Conservation (phyloP, 1,140 invertebrate species). For the Holcopasites calliopsidis region DNA sequence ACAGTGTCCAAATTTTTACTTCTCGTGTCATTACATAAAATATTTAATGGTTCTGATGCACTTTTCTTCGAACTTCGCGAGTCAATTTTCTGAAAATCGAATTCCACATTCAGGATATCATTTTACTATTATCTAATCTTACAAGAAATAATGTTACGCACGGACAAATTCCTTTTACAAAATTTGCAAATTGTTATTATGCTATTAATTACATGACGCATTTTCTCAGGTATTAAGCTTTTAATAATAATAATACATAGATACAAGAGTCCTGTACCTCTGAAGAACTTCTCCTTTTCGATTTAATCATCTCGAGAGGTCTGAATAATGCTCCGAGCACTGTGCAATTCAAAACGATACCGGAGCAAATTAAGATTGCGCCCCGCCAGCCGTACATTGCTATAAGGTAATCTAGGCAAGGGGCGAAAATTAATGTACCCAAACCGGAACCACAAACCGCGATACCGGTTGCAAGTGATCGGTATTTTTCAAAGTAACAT, state of each 20-base stretch:
- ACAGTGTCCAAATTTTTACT: neutral
- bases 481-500: constrained; percentile 94
- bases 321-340: constrained; percentile 92
- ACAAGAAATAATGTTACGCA: neutral
- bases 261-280: constrained; percentile 41
- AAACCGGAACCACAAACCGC: constrained; percentile 96
- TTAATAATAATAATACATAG: constrained; percentile 22
- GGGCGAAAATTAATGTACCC: constrained; percentile 91
- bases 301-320: constrained; percentile 80
- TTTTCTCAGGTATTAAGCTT: neutral
- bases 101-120: neutral
- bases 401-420: constrained; percentile 86
- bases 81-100: neutral
- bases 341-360: constrained; percentile 89
- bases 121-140: neutral
- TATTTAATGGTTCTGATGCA: neutral
- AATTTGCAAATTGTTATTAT: too few relatives aligned
- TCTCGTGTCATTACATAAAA: neutral
- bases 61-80: neutral
- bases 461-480: constrained; percentile 95
- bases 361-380: constrained; percentile 90
- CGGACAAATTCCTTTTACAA: too few relatives aligned
- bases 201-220: neutral
- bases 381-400: constrained; percentile 85
- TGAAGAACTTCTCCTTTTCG: neutral